phyloP scores from a whole-genome alignment of 2,888 invertebrate species.

The Agrotis ipsilon region DNA sequence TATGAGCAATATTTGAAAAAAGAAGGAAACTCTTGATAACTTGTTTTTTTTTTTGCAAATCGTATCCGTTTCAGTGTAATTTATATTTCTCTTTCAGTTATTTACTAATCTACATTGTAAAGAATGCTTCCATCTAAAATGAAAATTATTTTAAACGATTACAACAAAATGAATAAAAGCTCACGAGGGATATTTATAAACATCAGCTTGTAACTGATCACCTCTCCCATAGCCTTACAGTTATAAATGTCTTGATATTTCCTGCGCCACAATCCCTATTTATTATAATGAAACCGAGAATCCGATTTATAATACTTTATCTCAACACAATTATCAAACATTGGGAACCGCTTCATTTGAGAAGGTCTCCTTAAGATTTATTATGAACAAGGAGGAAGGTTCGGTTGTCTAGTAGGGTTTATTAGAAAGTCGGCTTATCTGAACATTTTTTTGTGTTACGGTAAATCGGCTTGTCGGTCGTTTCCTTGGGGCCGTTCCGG shows the following conservation, averaged over 20 bases:
- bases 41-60: not conserved
- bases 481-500: constrained; percentile 65
- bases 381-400: constrained; percentile 88
- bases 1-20: too few relatives aligned
- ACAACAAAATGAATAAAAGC: constrained; percentile 29
- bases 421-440: constrained; percentile 90
- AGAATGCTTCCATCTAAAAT: not conserved
- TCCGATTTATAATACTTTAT: constrained; percentile 65
- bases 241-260: constrained; percentile 65
- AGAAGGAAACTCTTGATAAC: not conserved
- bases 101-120: too few relatives aligned
- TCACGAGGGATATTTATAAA: constrained; percentile 42
- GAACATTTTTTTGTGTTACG: constrained; percentile 88
- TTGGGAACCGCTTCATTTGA: constrained; percentile 79
- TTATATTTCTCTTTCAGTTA: too few relatives aligned
- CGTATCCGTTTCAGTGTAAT: not conserved
- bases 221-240: constrained; percentile 37
- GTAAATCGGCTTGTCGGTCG: constrained; percentile 81
- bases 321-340: constrained; percentile 69
- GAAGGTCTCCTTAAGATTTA: constrained; percentile 89
- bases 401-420: constrained; percentile 83
- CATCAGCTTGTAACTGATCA: constrained; percentile 52
- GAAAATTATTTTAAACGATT: constrained; percentile 54
- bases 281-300: constrained; percentile 64
- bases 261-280: constrained; percentile 56